phyloP scores from a whole-genome alignment of 2,113 vertebrate species.

The Butorides virescens region DNA sequence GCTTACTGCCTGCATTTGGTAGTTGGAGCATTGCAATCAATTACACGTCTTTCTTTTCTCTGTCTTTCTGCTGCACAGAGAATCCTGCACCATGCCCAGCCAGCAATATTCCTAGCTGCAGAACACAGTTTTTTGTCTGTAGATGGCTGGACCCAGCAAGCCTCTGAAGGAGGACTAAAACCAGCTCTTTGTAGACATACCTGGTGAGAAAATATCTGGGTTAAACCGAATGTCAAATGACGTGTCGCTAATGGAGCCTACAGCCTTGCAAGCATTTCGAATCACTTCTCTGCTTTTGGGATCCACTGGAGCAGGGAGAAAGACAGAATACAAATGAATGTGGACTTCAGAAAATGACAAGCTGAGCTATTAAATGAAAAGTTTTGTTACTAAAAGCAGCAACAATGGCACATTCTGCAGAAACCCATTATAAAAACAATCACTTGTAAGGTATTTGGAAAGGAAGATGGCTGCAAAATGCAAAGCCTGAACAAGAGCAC shows the following conservation, averaged over 20 bases:
- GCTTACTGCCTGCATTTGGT: not conserved
- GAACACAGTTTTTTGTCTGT: not conserved
- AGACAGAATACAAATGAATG: not conserved
- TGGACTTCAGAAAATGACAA: not conserved
- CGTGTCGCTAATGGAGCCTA: constrained; percentile 90
- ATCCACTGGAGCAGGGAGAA: constrained; percentile 73
- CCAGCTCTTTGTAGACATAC: constrained; percentile 57
- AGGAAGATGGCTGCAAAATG: not conserved
- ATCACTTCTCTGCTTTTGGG: constrained; percentile 94
- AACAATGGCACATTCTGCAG: not conserved
- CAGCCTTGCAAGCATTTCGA: constrained; percentile 93
- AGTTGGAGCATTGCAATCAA: not conserved
- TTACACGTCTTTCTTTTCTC: not conserved
- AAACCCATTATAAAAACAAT: not conserved
- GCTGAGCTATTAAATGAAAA: not conserved
- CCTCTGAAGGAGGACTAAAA: not conserved
- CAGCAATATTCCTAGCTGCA: not conserved
- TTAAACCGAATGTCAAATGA: constrained; percentile 98
- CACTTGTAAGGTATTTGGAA: not conserved
- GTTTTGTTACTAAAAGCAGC: not conserved
- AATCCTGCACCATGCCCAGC: not conserved
- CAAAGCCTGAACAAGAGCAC: not conserved
- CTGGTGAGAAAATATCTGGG: constrained; percentile 97
- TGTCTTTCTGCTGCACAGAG: not conserved
- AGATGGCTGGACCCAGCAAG: not conserved